Base-by-base conservation (phyloP, 2,888 invertebrate species). In the Sphaeridia pumilis region DNA sequence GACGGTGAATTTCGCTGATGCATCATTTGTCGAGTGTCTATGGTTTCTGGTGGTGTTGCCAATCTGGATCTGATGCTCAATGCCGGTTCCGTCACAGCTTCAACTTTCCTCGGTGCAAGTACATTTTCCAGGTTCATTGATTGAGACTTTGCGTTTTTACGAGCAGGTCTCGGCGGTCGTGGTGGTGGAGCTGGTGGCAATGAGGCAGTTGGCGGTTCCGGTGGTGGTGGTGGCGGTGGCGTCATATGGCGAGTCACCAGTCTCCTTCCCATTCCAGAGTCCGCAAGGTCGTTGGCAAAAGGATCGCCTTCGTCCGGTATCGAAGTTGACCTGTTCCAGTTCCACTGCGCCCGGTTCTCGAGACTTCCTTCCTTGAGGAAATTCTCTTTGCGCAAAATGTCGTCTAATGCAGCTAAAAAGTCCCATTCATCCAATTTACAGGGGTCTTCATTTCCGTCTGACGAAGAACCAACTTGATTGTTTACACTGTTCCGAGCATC, bases 391-490 rank as follows among this genome's bases (percentile, higher is more conserved):
- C 63, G 28, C 20, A 64, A 52, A 49, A 64, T 61, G 31, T 64
- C 64, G 48, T 61, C 63, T 1, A 64, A 43, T 7, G 52, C 57
- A 21, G 62, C 43, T 3, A 64, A 50, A 54, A 64, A 64, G 48
- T 64, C 64, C 64, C 64, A 64, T 36, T 64, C 62, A 25, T 62
- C 59, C n/a, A n/a, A n/a, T n/a, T n/a, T n/a, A n/a, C n/a, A n/a
- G n/a, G n/a, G n/a, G n/a, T n/a, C n/a, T n/a, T n/a, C n/a, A n/a
- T n/a, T n/a, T n/a, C n/a, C n/a, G n/a, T n/a, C n/a, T n/a, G n/a
- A n/a, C n/a, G n/a, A n/a, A n/a, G n/a, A n/a, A n/a, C n/a, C n/a
- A n/a, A n/a, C n/a, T n/a, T n/a, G n/a, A n/a, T n/a, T n/a, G n/a
- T n/a, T n/a, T n/a, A n/a, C n/a, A n/a, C n/a, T n/a, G n/a, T n/a